phyloP scores from a whole-genome alignment of 2,113 vertebrate genomes.

The Sapajus apella region DNA sequence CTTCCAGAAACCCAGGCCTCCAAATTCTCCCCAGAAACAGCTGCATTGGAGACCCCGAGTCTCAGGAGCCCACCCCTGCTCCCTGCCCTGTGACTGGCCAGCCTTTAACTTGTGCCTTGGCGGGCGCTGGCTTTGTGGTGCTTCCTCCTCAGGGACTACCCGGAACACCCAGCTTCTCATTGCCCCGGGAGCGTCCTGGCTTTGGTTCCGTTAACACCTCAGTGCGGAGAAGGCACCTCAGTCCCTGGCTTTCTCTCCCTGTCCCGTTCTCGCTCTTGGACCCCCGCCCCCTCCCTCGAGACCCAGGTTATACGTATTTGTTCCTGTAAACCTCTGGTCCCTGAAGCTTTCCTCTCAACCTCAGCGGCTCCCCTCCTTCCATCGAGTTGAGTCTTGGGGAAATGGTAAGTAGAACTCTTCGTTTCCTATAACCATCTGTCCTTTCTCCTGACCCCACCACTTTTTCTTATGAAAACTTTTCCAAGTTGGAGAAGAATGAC shows the following conservation, averaged over 20 bases:
- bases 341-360: not conserved
- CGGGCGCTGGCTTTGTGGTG: accelerated
- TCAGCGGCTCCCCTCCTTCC: too few relatives aligned
- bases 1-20: not conserved
- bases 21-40: not conserved
- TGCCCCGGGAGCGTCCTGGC: accelerated
- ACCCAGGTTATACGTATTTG: not conserved
- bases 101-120: not conserved
- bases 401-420: not conserved
- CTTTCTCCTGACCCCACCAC: not conserved
- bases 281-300: not conserved
- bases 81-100: not conserved
- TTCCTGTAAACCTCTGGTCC: not conserved
- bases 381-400: not conserved
- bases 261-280: not conserved
- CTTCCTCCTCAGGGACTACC: accelerated
- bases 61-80: not conserved
- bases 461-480: not conserved
- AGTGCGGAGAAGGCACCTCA: not conserved
- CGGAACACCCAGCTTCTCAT: accelerated
- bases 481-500: not conserved
- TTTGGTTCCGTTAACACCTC: not conserved
- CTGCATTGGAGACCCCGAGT: not conserved
- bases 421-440: not conserved
- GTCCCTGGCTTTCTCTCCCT: accelerated